Evolutionary conservation across 2,888 invertebrate species (phyloP).

Genomic region (Drosophila histrio): DNA sequence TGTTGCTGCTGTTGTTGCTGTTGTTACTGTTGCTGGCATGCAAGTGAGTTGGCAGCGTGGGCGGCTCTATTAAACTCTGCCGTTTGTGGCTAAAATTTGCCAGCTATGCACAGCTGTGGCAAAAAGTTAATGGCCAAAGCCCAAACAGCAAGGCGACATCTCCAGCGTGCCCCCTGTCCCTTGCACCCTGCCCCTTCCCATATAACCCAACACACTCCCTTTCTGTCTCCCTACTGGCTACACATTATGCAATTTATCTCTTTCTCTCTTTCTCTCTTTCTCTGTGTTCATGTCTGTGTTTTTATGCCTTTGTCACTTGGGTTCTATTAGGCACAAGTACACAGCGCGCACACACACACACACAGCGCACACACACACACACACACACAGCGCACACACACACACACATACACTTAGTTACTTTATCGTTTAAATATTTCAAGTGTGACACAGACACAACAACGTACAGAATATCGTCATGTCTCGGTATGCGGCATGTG

Average conservation of each 20-base stretch:
- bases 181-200: background rate
- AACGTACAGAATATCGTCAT: conserved; percentile 37
- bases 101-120: conserved; percentile 58
- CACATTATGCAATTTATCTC: background rate
- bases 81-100: conserved; percentile 65
- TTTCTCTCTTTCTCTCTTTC: background rate
- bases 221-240: background rate
- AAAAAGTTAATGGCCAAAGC: conserved; percentile 70
- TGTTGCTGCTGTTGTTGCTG: conserved; percentile 7
- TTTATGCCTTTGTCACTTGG: conserved; percentile 69
- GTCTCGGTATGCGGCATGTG: conserved; percentile 42
- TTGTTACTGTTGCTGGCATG: conserved; percentile 31
- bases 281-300: conserved; percentile 24
- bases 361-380: conserved; percentile 5
- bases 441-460: conserved; percentile 57
- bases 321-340: conserved; percentile 74
- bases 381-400: conserved; percentile 17
- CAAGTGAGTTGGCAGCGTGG: conserved; percentile 57
- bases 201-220: background rate
- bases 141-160: conserved; percentile 27
- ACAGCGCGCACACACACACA: conserved; percentile 17
- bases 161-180: background rate
- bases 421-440: conserved; percentile 75
- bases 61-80: conserved; percentile 71
- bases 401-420: conserved; percentile 14